Evolutionary conservation across 2,113 vertebrate genomes (phyloP).

Genomic region (Toxostoma redivivum): DNA sequence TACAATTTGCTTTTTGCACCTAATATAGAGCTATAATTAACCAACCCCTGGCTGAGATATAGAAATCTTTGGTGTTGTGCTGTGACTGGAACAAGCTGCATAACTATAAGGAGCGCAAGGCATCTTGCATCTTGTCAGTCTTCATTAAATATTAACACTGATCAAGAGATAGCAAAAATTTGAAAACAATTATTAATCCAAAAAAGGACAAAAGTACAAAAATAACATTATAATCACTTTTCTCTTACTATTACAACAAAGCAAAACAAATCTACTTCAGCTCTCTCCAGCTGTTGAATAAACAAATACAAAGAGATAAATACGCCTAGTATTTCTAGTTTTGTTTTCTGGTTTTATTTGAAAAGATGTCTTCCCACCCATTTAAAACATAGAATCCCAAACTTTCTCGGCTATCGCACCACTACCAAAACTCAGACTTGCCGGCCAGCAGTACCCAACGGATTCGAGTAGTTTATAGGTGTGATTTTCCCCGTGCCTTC

Average conservation of each 20-base stretch:
- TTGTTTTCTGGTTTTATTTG: neutral
- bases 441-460: rapidly evolving
- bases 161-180: neutral
- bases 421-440: neutral
- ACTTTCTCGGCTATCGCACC: neutral
- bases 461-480: rapidly evolving
- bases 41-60: neutral
- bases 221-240: neutral
- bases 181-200: neutral
- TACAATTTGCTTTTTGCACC: neutral
- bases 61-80: neutral
- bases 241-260: neutral
- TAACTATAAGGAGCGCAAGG: neutral
- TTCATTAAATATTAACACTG: neutral
- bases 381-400: neutral
- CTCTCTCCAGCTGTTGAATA: neutral
- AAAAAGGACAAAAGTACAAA: neutral
- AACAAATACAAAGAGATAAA: neutral
- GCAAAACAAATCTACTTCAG: neutral
- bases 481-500: rapidly evolving
- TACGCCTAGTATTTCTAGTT: rapidly evolving
- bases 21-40: neutral
- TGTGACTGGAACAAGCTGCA: neutral
- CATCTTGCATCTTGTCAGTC: neutral
- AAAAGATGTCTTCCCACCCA: rapidly evolving